These are phyloP conservation scores for Dione vanillae DNA, from an alignment of 2,888 invertebrate species.

Conservation along the genomic window DNA sequence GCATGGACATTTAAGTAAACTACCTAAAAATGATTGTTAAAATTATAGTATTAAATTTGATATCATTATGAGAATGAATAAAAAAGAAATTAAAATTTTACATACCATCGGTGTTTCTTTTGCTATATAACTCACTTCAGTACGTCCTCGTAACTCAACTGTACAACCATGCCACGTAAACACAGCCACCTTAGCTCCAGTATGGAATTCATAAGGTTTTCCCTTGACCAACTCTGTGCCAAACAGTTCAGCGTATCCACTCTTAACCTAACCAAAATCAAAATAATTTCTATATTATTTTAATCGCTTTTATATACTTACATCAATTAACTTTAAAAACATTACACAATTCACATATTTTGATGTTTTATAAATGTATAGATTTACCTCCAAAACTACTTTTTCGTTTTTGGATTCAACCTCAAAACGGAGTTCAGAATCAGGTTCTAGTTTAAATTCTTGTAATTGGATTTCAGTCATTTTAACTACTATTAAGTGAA, in stretches of 20 bases:
- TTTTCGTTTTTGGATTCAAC: constrained; percentile 94
- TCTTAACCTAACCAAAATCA: constrained; percentile 86
- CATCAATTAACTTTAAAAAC: neutral
- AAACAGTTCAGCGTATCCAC: constrained; percentile 97
- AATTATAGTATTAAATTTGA: too few relatives aligned
- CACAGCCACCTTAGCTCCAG: constrained; percentile 97
- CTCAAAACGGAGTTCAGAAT: constrained; percentile 97
- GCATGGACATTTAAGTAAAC: constrained; percentile 98
- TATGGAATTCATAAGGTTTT: constrained; percentile 94
- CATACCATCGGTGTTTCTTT: constrained; percentile 97
- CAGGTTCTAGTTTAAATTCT: constrained; percentile 93
- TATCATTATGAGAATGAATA: too few relatives aligned
- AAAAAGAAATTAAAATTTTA: neutral
- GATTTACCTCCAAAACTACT: constrained; percentile 88
- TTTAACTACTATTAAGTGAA: constrained; percentile 40
- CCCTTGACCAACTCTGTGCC: constrained; percentile 97
- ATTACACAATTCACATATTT: neutral
- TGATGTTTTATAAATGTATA: neutral
- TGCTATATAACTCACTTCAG: constrained; percentile 96
- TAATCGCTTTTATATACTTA: neutral
- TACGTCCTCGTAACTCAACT: constrained; percentile 92
- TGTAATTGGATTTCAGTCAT: constrained; percentile 81
- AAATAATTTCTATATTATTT: constrained; percentile 30
- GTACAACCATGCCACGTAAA: constrained; percentile 98
- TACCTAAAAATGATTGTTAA: constrained; percentile 65